A percentile compares a stretch with the other conserved stretches of the same genome.
Conservation (phyloP, 2,888 invertebrate genomes). For the Clivina fossor region DNA sequence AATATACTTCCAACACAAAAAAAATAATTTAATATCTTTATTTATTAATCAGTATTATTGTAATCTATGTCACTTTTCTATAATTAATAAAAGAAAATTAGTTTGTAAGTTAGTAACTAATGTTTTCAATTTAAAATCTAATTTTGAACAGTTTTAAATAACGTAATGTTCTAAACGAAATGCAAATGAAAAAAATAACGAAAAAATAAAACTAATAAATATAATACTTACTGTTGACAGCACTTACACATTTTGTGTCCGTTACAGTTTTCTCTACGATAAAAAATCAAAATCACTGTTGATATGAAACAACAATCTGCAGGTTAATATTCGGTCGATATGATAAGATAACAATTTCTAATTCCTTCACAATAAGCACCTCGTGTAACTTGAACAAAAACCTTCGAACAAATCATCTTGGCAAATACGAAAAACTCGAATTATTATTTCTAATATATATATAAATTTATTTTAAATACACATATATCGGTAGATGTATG, state of each 20-base stretch:
- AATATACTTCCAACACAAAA: too few species aligned
- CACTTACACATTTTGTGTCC: constrained; percentile 56
- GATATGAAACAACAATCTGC: constrained; percentile 7
- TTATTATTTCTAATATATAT: constrained; percentile 7
- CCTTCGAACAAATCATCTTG: constrained; percentile 6
- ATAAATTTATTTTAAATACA: background rate
- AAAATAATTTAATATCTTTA: too few species aligned
- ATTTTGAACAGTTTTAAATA: too few species aligned
- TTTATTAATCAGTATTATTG: too few species aligned
- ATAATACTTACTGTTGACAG: constrained; percentile 59
- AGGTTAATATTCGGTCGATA: constrained; percentile 16
- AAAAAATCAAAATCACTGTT: constrained; percentile 19
- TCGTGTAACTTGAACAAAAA: constrained; percentile 8
- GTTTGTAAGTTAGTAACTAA: too few species aligned
- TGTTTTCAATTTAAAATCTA: too few species aligned
- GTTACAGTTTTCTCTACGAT: constrained; percentile 3
- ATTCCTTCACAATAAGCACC: constrained; percentile 10
- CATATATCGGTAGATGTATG: too few species aligned
- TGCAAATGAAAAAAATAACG: background rate
- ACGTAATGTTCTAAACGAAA: too few species aligned
- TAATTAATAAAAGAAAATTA: too few species aligned
- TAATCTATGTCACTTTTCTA: too few species aligned
- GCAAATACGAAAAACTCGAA: constrained; percentile 1
- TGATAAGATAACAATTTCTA: constrained; percentile 13
- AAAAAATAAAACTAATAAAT: constrained; percentile 15